Base-by-base conservation (phyloP, 1,140 invertebrate genomes). In the Drosophila rufa region DNA sequence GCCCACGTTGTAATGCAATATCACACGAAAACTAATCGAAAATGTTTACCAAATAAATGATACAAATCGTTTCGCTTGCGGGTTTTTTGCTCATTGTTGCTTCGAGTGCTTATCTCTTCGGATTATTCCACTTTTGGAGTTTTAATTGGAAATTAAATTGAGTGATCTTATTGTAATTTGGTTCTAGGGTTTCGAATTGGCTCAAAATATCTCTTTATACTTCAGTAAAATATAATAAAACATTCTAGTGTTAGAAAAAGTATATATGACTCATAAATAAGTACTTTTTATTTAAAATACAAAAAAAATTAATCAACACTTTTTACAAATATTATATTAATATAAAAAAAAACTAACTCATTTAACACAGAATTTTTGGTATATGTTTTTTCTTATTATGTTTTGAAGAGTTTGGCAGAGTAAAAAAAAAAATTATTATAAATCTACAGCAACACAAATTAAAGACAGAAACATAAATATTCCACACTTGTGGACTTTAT, bases 11-110 rank as follows among this genome's bases (percentile, higher is more conserved):
- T 69, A 77, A 77, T 55, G 75, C 74, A 78, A 78, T 76, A 79
- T 75, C 45, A 65, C 75, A 77, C 51, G 62, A 73, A 83, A 80
- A 80, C 76, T 74, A 89, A 87, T 89, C 73, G 64, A 82, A 86
- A 86, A 75, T 42, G 22, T 51, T 58, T 59, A 22, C 25, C 59
- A 81, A 71, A 66, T 61, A 61, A 55, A 47, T 27, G 22, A 48
- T 46, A 71, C 56, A 73, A 79, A 79, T 48, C 33, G 60, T 50
- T 58, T 43, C 7, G 30, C 50, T 36, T 14, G 11, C 14, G 6
- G 12, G 8, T 30, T n/a, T n/a, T 19, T 7, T 19, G 51, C 53
- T 77, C 22, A 11, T 19, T 61, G 19, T 40, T 57, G 22, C 30
- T 46, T 15, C 19, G 12, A 17, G 11, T 38, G n/a, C 12, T 47